Evolutionary conservation across 2,888 invertebrate species (phyloP).

Genomic region (Drosophila quasianomalipes): DNA sequence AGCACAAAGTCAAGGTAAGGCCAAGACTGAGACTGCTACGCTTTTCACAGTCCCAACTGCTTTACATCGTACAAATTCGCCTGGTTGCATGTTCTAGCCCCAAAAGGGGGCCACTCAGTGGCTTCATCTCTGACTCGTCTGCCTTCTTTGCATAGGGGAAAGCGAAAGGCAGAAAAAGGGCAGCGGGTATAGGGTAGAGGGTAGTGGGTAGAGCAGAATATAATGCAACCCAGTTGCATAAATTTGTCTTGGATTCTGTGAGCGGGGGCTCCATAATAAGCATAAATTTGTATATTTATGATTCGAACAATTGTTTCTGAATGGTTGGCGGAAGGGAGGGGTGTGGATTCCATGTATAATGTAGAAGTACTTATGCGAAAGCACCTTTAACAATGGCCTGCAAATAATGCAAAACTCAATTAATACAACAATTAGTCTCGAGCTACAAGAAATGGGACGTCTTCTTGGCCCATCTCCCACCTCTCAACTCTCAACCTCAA

Average conservation of each 20-base stretch:
- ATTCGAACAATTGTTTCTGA: conserved; percentile 42
- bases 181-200: neutral
- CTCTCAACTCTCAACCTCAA: neutral
- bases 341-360: neutral
- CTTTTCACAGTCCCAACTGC: conserved; percentile 29
- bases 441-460: conserved; percentile 69
- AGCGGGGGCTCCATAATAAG: conserved; percentile 33
- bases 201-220: neutral
- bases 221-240: conserved; percentile 77
- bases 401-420: conserved; percentile 52
- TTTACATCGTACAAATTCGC: conserved; percentile 8
- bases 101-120: conserved; percentile 33
- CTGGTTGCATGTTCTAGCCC: conserved; percentile 43
- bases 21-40: conserved; percentile 12
- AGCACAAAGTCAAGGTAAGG: conserved; percentile 29
- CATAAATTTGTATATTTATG: conserved; percentile 75
- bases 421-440: conserved; percentile 66
- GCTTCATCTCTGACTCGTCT: conserved; percentile 2
- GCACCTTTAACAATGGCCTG: conserved; percentile 20
- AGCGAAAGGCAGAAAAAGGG: conserved; percentile 37
- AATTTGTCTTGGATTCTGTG: conserved; percentile 36
- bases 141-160: conserved; percentile 42
- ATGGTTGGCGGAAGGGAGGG: neutral
- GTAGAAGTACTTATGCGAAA: neutral
- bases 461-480: conserved; percentile 3